Conservation (phyloP, 2,797 vertebrate species). For the Sebastolobus alascanus region DNA sequence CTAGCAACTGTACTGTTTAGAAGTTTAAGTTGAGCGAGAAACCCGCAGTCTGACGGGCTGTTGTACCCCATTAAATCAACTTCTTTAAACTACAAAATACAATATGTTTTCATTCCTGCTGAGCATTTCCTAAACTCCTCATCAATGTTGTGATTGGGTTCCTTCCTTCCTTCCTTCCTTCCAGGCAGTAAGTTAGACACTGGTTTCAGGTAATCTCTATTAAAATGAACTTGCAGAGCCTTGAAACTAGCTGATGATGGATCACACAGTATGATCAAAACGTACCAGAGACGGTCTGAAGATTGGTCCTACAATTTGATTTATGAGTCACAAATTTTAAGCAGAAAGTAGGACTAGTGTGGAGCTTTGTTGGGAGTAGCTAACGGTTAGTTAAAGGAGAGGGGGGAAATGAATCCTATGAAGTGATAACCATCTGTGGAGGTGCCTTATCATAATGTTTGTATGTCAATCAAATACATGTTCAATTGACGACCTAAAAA, state of each 20-base stretch:
- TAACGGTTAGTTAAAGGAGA: not conserved
- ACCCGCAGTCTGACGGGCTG: not conserved
- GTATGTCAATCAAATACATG: not conserved
- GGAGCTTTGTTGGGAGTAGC: not conserved
- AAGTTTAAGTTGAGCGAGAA: not conserved
- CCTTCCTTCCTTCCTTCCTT: not conserved
- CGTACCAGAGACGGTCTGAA: not conserved
- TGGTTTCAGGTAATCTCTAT: not conserved
- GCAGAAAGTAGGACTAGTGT: not conserved
- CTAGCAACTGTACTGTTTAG: not conserved
- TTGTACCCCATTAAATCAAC: not conserved
- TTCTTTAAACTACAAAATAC: not conserved
- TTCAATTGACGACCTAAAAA: not conserved
- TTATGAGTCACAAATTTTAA: not conserved
- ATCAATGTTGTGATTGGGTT: not conserved
- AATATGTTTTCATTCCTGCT: not conserved
- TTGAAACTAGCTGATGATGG: not conserved
- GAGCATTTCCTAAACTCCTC: not conserved
- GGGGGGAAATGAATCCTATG: not conserved
- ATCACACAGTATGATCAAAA: not conserved
- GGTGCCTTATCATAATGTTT: not conserved
- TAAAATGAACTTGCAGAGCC: not conserved
- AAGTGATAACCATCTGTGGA: not conserved
- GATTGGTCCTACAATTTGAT: not conserved
- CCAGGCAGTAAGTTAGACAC: not conserved